phyloP scores from a whole-genome alignment of 2,888 invertebrate genomes.

The Clusia tigrina region DNA sequence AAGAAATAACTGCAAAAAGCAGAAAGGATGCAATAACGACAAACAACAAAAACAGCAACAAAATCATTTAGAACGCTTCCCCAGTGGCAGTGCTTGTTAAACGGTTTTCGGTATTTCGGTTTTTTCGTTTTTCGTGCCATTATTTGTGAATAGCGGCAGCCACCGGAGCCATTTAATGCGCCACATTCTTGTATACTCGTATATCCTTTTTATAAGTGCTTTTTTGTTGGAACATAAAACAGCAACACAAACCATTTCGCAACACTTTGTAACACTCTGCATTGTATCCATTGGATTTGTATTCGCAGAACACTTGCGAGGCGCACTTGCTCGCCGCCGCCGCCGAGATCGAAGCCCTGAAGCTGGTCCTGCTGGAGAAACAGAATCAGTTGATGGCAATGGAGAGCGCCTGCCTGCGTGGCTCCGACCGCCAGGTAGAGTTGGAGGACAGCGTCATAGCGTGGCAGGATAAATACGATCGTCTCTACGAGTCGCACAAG shows the following conservation, averaged over 20 bases:
- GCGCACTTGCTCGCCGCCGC: conserved; percentile 72
- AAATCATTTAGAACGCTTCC: background rate
- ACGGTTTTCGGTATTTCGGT: no score
- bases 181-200: conserved; percentile 13
- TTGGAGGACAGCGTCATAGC: conserved; percentile 83
- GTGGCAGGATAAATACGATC: conserved; percentile 93
- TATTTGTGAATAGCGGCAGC: no score
- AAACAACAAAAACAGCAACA: background rate
- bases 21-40: background rate
- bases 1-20: background rate
- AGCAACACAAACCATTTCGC: conserved; percentile 11
- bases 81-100: no score
- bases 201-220: background rate
- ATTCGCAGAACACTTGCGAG: conserved; percentile 60
- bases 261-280: conserved; percentile 28
- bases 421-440: conserved; percentile 79
- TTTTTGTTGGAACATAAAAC: no score
- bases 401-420: conserved; percentile 85
- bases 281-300: conserved; percentile 23
- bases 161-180: background rate
- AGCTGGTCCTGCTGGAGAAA: conserved; percentile 81
- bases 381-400: conserved; percentile 85
- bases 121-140: no score
- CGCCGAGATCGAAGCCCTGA: conserved; percentile 82
- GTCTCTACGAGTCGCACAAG: conserved; percentile 91